Evolutionary conservation across 2,113 vertebrate genomes (phyloP), one percentile per base, ranked within the genome.

Genomic region (Onychostruthus taczanowskii): DNA sequence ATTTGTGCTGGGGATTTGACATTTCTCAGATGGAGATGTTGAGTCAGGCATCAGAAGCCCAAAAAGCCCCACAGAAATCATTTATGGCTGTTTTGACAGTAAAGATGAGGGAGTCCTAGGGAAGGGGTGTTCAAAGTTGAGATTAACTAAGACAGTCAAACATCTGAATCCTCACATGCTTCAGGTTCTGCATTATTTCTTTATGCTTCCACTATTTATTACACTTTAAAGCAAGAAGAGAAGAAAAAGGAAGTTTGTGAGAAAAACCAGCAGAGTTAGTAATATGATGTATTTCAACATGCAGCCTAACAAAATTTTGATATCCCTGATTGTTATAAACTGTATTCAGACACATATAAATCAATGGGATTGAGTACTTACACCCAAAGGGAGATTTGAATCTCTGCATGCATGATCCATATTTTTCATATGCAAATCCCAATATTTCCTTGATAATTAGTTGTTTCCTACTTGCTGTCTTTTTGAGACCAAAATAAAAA

Each of bases 1-100:
- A 66, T 33, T 14, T 55, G 27, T 47, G 12, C 33, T 72, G 26
- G 12, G 12, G 3, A 56, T 43, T 35, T 1, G 0, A 24, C 0
- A 0, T 26, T 77, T 74, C 53, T 74, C 11, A 75, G 39, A 28
- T n/a, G 33, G 44, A 75, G 18, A 19, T 18, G 4, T 6, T 73
- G 53, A 88, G 37, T n/a, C 13, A 15, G 28, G 31, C 33, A 59
- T 9, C 6, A 24, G 26, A 26, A 86, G 5, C 7, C 19, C 31
- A 12, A 20, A 81, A 74, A 30, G 8, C 18, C 53, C 27, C 27
- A n/a, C 6, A 61, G 18, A 43, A 82, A 78, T 27, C 10, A 6
- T 63, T 70, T 55, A 31, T 79, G 31, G 5, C 13, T 26, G 7
- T 22, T 68, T 80, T 77, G 41, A 15, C 16, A n/a, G 10, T 41